Base-by-base conservation (phyloP, 2,113 vertebrate genomes). In the Amia ocellicauda region DNA sequence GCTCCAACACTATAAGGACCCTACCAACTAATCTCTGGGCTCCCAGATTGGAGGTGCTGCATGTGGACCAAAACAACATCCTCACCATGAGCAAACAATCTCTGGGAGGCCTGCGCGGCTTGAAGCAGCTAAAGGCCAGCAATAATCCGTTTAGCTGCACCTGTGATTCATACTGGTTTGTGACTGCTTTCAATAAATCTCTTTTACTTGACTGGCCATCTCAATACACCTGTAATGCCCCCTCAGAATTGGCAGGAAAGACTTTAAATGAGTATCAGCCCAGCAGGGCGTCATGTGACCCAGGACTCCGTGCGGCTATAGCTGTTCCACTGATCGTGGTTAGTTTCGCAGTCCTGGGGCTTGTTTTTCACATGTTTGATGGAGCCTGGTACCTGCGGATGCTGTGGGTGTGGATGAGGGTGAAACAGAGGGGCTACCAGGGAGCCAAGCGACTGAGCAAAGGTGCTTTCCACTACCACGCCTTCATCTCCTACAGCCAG, bases 401-500 rank as follows among this genome's bases (percentile, higher is more conserved):
- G 82, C 55, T 82, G 0, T 86, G 82, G 80, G 74, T 83, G 24
- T 86, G 86, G 85, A 77, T 85, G 17, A 69, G 69, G 13, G 72
- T 81, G 55, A 85, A 86, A 56, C 66, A 66, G 16, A 71, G 79
- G 63, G 58, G 71, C 43, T 53, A 65, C 52, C 80, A 74, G 40
- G 61, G 24, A 24, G 68, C 67, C 2, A 62, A 73, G 31, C 47
- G 66, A 62, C 41, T 82, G 36, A 56, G 58, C 14, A 72, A 76
- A 0, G 41, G 14, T 4, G 70, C 65, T 0, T 85, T 80, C 55
- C 23, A 2, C 16, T 83, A 85, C 64, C 77, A 86, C 23, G 80
- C 78, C 0, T 86, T 88, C 45, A 76, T 86, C 69, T 88, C 85
- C 42, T 86, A 86, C 74, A 86, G 86, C 61, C 78, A 85, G 9